phyloP scores from a whole-genome alignment of 2,113 vertebrate genomes.

The Artemisiospiza belli region DNA sequence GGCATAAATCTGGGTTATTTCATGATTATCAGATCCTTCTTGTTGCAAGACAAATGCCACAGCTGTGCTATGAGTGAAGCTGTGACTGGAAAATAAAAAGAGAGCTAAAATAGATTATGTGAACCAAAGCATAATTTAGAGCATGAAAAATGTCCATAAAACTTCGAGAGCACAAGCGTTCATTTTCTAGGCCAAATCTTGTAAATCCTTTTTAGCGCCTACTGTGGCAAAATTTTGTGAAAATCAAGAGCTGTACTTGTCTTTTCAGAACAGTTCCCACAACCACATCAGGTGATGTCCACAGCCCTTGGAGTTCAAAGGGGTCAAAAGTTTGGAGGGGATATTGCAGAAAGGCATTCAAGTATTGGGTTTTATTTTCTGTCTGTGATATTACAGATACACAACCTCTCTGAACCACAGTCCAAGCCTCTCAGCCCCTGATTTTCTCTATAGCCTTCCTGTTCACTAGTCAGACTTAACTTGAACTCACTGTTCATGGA shows the following conservation, averaged over 20 bases:
- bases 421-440: not conserved
- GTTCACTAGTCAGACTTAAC: not conserved
- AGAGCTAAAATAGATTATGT: slow-evolving; percentile 18
- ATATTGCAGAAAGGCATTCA: not conserved
- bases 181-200: slow-evolving; percentile 18
- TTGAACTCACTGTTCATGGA: not conserved
- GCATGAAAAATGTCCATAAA: slow-evolving; percentile 20
- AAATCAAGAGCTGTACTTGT: not conserved
- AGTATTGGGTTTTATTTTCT: not conserved
- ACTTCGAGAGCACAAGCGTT: not conserved
- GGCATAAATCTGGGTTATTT: slow-evolving; percentile 48
- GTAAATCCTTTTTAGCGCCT: not conserved
- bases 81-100: slow-evolving; percentile 1
- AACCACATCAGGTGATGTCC: not conserved
- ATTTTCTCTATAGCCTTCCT: not conserved
- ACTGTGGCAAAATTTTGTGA: not conserved
- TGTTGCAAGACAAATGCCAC: slow-evolving; percentile 42
- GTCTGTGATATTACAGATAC: not conserved
- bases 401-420: not conserved
- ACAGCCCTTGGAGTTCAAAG: not conserved
- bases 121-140: slow-evolving; percentile 23
- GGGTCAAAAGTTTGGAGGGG: not conserved
- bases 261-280: not conserved
- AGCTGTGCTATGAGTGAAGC: not conserved
- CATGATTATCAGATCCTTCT: slow-evolving; percentile 40